Percentiles rank a stretch among this genome's conserved stretches.
phyloP scores from a whole-genome alignment of 2,113 vertebrate genomes.

The Penelope pileata region DNA sequence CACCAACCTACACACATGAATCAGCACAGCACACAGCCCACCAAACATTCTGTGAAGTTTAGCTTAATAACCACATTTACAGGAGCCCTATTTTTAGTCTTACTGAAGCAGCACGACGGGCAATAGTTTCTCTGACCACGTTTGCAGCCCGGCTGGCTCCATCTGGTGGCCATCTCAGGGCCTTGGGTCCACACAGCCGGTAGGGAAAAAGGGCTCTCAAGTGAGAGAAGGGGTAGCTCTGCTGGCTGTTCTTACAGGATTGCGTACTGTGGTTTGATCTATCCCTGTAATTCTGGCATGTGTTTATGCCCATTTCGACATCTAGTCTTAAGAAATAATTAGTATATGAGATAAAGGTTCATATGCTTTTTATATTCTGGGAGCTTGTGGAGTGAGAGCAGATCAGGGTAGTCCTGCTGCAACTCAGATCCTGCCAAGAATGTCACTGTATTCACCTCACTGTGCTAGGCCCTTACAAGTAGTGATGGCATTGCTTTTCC shows the following conservation, averaged over 20 bases:
- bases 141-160: constrained; percentile 26
- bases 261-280: background rate
- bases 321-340: background rate
- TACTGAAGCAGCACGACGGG: background rate
- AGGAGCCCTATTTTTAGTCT: background rate
- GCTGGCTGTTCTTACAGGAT: background rate
- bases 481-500: background rate
- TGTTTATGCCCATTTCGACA: background rate
- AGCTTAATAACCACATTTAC: background rate
- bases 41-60: background rate
- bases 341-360: accelerated
- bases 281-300: background rate
- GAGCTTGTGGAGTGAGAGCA: background rate
- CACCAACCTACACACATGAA: accelerated
- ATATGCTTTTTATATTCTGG: background rate
- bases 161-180: constrained; percentile 18
- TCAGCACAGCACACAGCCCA: background rate
- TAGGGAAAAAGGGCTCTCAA: background rate
- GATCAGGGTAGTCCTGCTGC: background rate
- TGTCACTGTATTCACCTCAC: background rate
- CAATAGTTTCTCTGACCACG: background rate
- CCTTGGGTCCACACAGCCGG: accelerated
- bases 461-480: background rate
- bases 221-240: background rate
- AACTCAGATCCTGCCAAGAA: background rate